Base-by-base conservation (phyloP, 2,113 vertebrate species). In the Danionella cerebrum region DNA sequence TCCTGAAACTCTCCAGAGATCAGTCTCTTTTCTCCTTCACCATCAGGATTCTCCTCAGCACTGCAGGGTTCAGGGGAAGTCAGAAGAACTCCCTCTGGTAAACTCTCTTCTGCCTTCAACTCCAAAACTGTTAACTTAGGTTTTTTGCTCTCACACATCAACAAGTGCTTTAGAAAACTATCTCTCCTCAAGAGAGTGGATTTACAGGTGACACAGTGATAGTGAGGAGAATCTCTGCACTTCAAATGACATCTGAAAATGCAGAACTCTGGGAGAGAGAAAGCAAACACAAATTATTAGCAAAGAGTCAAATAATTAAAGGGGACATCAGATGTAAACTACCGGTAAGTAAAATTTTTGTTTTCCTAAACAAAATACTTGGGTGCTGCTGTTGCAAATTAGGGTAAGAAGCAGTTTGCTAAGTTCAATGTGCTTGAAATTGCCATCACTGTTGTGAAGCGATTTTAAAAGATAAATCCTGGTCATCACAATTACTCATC, bases 141-240 rank as follows among this genome's bases (percentile, higher is more conserved):
- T 12, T 44, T 31, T 31, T 60, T 60, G 57, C 7, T 44, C 10
- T 60, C 57, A 19, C 57, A 60, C 57, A 31, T 45, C 0, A 7
- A 14, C 2, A 60, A 10, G 16, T 60, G 57, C 18, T 60, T 60
- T n/a, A 60, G 27, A 45, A 60, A 60, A 31, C 57, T 39, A 31
- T 60, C 57, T 45, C 45, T 60, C 24, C 57, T 60, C 57, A 60
- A 31, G 14, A 60, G 45, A 19, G 57, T 60, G 39, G 57, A 60
- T 19, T 22, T 33, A 25, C 57, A 60, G 25, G 38, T 60, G 11
- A 60, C 2, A 2, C 57, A 60, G 39, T 60, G 57, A 31, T 44
- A 60, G 39, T 60, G 57, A 19, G 57, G 39, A 45, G 39, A 38
- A 60, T 10, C 3, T 44, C 57, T 5, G 39, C 57, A 60, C 14